Evolutionary conservation across 2,797 vertebrate species (phyloP), one percentile per base, ranked within the genome.

Genomic region (Sorex maritimensis): DNA sequence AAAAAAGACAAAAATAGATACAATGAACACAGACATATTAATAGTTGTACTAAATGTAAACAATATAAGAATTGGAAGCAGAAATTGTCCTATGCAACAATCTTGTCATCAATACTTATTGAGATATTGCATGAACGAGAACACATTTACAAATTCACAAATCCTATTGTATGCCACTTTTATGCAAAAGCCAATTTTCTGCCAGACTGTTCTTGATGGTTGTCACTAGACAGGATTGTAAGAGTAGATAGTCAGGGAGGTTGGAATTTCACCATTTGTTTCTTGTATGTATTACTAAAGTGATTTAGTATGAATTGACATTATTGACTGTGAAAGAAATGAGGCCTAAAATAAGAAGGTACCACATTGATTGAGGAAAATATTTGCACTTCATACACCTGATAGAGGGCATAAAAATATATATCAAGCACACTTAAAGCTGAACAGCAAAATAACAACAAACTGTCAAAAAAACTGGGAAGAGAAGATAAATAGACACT

Each of bases 171-270:
- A 12, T 77, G 23, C 44, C 24, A 55, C 65, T 72, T 14, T 75
- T 19, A n/a, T 67, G 55, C 81, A 91, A 84, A 95, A 86, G 38
- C 52, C 74, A 65, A n/a, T 23, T 41, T 49, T 61, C 17, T 41
- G 1, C 73, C 34, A 69, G 34, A 90, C 52, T 65, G 10, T n/a
- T 82, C 14, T 77, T 44, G 17, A 19, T 71, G n/a, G 26, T 68
- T 52, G 58, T 26, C 52, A 0, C 34, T 58, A 69, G 44, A 55
- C 30, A 81, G 11, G 10, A 12, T 3, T 71, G n/a, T 52, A 72
- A 71, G 26, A 26, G 13, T 67, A 1, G 73, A 41, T 58, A 49
- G 10, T 0, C 28, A 6, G 10, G 30, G 5, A 78, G 38, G 11
- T 6, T n/a, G 46, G 38, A 24, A 23, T 86, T 94, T 85, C 12